Evolutionary conservation across 30 jellyfish, hydroid and myxozoan genomes (phyloP), one percentile per base, ranked within the genome.

Genomic region (Hydractinia echinata): DNA sequence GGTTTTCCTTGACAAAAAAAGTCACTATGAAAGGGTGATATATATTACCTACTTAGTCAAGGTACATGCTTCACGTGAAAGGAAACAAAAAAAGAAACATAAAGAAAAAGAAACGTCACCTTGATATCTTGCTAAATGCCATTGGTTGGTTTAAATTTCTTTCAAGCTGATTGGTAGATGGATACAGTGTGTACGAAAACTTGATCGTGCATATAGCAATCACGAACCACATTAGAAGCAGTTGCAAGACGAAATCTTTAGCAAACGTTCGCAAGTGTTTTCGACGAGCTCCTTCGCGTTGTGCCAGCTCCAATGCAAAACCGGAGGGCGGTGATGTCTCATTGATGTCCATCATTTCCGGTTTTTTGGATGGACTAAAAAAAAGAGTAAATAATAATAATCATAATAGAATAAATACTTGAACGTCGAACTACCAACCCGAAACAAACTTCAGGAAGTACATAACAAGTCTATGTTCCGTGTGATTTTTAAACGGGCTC

Each of bases 191-290:
- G 15, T 19, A 10, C 6, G 86, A 66, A 78, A 77, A 84, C 55
- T 79, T 72, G 39, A 84, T 61, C 54, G 73, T 51, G 55, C 94
- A 85, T 15, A 90, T 84, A 18, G 94, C 82, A 18, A 85, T 52
- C 8, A 90, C 87, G 48, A 86, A n/a, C 97, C 97, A 90, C 82
- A 84, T 48, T 15, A 81, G 90, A 11, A 90, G 72, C 71, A 84
- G 13, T 72, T 77, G 94, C 54, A 83, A 85, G 49, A 76, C 67
- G 10, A 53, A 55, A 13, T 76, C 66, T 69, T 90, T 85, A 0
- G 79, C 72, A 7, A 90, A 49, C 44, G 79, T 81, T 53, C 97
- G 79, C 1, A 90, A 8, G 61, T 79, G 81, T 69, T 89, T 73
- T 77, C 71, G 76, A 51, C 84, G 85, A 67, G 83, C 14, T 54